These are phyloP conservation scores for Eremobia ochroleuca DNA, from an alignment of 2,888 invertebrate species.

Conservation along the genomic window DNA sequence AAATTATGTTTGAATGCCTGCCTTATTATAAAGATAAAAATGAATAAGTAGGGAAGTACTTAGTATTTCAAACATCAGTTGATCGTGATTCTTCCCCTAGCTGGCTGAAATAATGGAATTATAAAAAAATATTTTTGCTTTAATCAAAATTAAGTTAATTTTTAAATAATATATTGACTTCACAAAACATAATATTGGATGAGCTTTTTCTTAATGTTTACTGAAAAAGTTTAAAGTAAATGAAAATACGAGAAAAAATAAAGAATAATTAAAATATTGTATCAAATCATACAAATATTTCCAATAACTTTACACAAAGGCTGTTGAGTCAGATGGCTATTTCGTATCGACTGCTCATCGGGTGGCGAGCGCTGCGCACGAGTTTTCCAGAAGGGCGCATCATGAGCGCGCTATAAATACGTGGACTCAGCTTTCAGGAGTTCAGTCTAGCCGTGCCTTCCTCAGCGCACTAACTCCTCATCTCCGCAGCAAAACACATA, in stretches of 20 bases:
- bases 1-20: constrained; percentile 10
- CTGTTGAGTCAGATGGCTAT: constrained; percentile 88
- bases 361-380: constrained; percentile 76
- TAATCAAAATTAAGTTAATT: not conserved
- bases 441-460: constrained; percentile 88
- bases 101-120: not conserved
- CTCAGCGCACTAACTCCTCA: constrained; percentile 80
- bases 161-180: not conserved
- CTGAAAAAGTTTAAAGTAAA: not conserved
- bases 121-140: not conserved
- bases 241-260: not conserved
- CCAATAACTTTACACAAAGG: constrained; percentile 67
- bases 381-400: constrained; percentile 89
- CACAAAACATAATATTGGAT: not conserved
- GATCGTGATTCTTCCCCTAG: not conserved
- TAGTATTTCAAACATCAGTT: not conserved
- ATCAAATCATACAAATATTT: constrained; percentile 24
- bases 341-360: constrained; percentile 79
- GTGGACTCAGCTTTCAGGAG: constrained; percentile 84
- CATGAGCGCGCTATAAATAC: constrained; percentile 88
- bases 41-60: not conserved
- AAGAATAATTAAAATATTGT: constrained; percentile 3
- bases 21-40: too few species aligned
- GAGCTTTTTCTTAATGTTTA: not conserved
- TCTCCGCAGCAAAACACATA: constrained; percentile 75